A percentile compares a stretch with the other conserved stretches of the same genome.
Conservation (phyloP, 2,888 invertebrate genomes). For the Tetragonisca angustula region DNA sequence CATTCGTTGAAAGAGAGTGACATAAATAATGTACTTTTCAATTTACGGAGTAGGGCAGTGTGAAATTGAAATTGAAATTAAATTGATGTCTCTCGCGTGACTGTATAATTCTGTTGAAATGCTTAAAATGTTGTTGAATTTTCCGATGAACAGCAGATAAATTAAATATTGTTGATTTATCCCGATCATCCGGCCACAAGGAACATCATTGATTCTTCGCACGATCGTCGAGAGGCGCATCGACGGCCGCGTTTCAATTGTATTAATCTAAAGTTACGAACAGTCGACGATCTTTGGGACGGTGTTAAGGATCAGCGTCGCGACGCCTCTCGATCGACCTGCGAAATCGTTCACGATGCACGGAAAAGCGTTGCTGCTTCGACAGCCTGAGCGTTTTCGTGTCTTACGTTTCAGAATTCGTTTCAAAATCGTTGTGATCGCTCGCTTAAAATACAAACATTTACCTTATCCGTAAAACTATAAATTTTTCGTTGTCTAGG, state of each 20-base stretch:
- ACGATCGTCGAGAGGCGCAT: slow-evolving; percentile 25
- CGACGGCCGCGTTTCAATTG: slow-evolving; percentile 36
- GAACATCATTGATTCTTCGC: neutral
- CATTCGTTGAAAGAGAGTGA: too few species aligned
- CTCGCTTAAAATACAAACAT: slow-evolving; percentile 16
- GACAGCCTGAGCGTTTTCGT: slow-evolving; percentile 26
- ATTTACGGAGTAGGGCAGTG: too few species aligned
- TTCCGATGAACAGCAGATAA: neutral
- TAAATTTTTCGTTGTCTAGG: slow-evolving; percentile 17
- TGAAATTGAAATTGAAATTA: too few species aligned
- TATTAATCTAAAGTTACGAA: slow-evolving; percentile 55
- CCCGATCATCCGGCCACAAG: neutral
- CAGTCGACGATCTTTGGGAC: slow-evolving; percentile 52
- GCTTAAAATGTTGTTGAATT: neutral
- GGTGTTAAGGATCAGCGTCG: slow-evolving; percentile 39
- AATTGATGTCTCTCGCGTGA: too few species aligned
- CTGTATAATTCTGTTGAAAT: neutral
- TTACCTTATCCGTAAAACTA: slow-evolving; percentile 36
- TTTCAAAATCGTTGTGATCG: slow-evolving; percentile 27
- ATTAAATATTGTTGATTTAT: neutral
- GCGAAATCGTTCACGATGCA: slow-evolving; percentile 22
- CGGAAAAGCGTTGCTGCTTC: neutral
- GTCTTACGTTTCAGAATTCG: slow-evolving; percentile 23
- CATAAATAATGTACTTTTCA: too few species aligned
- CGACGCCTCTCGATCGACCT: slow-evolving; percentile 9